Conservation (phyloP, 1,140 invertebrate genomes). For the Conus ventricosus region DNA sequence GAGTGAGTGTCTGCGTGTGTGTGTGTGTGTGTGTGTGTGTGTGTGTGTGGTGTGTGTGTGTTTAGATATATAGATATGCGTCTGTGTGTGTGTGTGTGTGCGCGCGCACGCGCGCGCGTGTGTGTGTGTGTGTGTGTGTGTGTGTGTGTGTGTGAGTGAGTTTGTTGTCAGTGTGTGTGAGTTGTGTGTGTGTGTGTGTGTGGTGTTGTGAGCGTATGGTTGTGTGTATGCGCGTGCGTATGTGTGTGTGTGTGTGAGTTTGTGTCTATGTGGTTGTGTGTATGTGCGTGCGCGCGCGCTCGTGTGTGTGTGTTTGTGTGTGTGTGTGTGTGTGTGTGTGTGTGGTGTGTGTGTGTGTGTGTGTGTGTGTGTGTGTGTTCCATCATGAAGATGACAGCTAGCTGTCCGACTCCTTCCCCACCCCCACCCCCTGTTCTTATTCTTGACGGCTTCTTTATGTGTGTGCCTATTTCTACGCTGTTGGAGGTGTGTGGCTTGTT, state of each 20-base stretch:
- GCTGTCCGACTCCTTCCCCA: no score
- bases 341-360: neutral
- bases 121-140: neutral
- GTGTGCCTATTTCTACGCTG: no score
- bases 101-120: no score
- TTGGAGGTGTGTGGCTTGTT: no score
- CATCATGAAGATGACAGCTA: no score
- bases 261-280: constrained; percentile 1
- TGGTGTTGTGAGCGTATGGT: constrained; percentile 51
- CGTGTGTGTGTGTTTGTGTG: neutral
- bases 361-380: no score
- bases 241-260: constrained; percentile 11
- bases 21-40: neutral
- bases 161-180: no score
- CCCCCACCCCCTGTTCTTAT: no score
- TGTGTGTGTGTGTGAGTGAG: constrained; percentile 20
- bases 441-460: no score
- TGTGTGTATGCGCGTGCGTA: no score
- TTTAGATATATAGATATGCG: no score
- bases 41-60: constrained; percentile 3
- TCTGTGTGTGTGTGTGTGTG: constrained; percentile 11
- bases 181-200: neutral
- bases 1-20: neutral
- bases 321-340: constrained; percentile 20
- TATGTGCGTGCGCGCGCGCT: no score